Conservation (phyloP, 1,140 invertebrate species). For the Micrasema minimum region DNA sequence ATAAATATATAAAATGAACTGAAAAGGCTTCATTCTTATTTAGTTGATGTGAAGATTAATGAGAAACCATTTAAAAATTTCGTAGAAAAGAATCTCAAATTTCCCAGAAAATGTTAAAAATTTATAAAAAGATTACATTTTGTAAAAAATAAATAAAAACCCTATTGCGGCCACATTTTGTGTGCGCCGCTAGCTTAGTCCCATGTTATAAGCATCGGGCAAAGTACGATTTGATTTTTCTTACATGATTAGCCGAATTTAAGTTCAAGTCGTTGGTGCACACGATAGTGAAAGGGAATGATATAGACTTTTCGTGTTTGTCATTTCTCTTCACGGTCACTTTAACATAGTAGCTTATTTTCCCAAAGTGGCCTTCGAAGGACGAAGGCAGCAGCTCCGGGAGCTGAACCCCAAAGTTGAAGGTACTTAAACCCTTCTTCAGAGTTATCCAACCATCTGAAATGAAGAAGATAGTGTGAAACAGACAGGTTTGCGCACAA, state of each 20-base stretch:
- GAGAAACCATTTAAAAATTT: no score
- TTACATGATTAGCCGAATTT: conserved; percentile 4
- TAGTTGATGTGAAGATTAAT: no score
- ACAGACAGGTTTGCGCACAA: background rate
- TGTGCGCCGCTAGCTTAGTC: no score
- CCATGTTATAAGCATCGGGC: no score
- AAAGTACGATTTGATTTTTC: no score
- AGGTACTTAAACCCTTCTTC: background rate
- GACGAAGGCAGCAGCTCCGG: conserved; percentile 7
- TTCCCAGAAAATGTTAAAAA: no score
- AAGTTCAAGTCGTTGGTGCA: conserved; percentile 1
- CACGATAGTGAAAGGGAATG: background rate
- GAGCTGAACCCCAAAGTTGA: background rate
- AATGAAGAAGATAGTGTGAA: background rate
- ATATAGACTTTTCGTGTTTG: background rate
- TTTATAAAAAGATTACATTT: no score
- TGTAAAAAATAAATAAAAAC: no score
- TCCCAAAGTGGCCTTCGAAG: conserved; percentile 7
- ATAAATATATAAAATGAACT: no score
- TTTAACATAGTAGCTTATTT: conserved; percentile 15
- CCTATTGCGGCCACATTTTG: no score
- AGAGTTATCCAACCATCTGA: background rate
- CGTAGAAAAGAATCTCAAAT: no score
- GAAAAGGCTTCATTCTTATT: no score
- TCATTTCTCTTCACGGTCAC: background rate